Percentiles rank a stretch among this genome's conserved stretches.
phyloP scores from a whole-genome alignment of 2,797 vertebrate species.

The Pangasius sanitwongsei region DNA sequence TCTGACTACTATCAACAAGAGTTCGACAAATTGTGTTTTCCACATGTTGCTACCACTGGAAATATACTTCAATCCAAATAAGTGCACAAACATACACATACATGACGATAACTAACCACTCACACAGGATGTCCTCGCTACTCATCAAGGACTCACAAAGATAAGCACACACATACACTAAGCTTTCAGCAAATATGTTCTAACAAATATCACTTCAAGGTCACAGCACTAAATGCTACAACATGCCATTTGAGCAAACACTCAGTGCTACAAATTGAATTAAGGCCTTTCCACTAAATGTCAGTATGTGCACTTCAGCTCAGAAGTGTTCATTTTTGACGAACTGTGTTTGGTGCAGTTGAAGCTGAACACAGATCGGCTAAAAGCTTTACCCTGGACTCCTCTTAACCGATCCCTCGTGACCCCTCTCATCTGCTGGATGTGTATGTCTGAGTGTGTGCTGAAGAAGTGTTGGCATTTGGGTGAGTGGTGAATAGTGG shows the following conservation, averaged over 20 bases:
- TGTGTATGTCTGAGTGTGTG: constrained; percentile 15
- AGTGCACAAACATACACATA: not conserved
- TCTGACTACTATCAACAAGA: not conserved
- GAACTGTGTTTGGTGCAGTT: constrained; percentile 1
- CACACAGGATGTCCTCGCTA: not conserved
- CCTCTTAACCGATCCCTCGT: constrained; percentile 21
- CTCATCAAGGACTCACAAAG: not conserved
- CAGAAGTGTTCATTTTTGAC: constrained; percentile 2
- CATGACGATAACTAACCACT: not conserved
- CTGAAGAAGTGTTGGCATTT: constrained; percentile 31
- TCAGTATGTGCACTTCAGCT: constrained; percentile 46
- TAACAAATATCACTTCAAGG: constrained; percentile 46
- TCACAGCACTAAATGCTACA: constrained; percentile 29
- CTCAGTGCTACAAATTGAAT: constrained; percentile 46
- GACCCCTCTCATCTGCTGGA: constrained; percentile 24
- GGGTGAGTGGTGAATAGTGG: constrained; percentile 44
- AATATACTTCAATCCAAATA: not conserved
- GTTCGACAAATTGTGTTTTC: not conserved
- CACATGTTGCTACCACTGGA: not conserved
- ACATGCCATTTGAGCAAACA: constrained; percentile 37
- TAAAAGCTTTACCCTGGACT: constrained; percentile 39
- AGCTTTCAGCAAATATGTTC: constrained; percentile 34
- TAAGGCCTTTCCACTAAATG: constrained; percentile 47
- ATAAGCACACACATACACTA: not conserved
- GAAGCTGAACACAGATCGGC: constrained; percentile 23